Base-by-base conservation (phyloP, 2,888 invertebrate species). In the Nezara viridula region DNA sequence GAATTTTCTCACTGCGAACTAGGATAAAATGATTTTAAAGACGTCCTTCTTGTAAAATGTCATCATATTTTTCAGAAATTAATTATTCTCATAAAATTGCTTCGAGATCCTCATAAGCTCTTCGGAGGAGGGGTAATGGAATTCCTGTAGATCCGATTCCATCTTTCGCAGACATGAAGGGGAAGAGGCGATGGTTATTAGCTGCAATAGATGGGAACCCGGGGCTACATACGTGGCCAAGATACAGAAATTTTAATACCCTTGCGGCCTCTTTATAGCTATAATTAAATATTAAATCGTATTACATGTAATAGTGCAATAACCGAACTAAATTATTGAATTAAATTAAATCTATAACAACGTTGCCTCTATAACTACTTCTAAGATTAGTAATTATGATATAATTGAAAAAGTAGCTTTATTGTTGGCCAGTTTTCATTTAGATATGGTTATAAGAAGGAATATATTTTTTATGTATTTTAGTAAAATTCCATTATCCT, bases 271-370 rank as follows among this genome's bases (percentile, higher is more conserved):
- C 77, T 60, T 60, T 60, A 60, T 32, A 60, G 27, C 40, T 40
- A 40, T 40, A 77, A 77, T 77, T 77, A 77, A 77, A 77, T 40
- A 77, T 40, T 24, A 77, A 37, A 40, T 40, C 40, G 40, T 40
- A 40, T 77, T 77, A 40, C 40, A 40, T 40, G 21, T 40, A 27
- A 16, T 2, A 60, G 27, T 60, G 60, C 14, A 60, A 60, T 32
- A 60, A 60, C 60, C 60, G 3, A 60, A 60, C 60, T 60, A 60
- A 60, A 60, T 60, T 27, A 27, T 60, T 60, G 27, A 60, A 60
- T 60, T 60, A 60, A 60, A 60, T 60, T 60, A 60, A 60, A 60
- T 60, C 27, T n/a, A 60, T 32, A 60, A 60, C 60, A 27, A 60
- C 14, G 27, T 27, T 32, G 1, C 27, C 27, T 27, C 60, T 27